phyloP scores from a whole-genome alignment of 2,888 invertebrate species.

The Drosophila koepferae region DNA sequence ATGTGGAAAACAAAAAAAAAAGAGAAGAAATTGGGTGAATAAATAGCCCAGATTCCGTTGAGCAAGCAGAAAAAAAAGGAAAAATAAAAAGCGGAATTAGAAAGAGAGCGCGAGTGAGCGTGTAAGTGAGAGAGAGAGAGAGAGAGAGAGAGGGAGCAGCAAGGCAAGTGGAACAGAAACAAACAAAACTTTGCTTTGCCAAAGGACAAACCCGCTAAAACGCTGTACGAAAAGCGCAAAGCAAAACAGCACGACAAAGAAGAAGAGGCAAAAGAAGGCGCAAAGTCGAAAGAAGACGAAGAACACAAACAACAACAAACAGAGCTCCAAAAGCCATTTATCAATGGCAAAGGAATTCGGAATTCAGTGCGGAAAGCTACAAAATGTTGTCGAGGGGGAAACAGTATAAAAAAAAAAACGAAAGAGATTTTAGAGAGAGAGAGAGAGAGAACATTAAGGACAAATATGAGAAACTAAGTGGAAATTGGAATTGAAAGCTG shows the following conservation, averaged over 20 bases:
- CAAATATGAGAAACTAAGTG: constrained; percentile 19
- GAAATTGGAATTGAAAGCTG: constrained; percentile 2
- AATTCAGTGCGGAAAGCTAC: constrained; percentile 64
- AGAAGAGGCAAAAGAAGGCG: constrained; percentile 33
- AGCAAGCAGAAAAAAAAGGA: constrained; percentile 64
- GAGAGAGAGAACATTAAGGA: neutral
- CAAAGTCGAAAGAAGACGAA: constrained; percentile 26
- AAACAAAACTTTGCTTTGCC: constrained; percentile 64
- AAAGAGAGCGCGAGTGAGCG: constrained; percentile 21
- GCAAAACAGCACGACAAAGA: constrained; percentile 42
- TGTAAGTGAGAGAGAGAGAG: constrained; percentile 3
- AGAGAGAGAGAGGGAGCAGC: constrained; percentile 35
- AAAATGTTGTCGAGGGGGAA: constrained; percentile 36
- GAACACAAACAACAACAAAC: constrained; percentile 58
- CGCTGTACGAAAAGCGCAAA: constrained; percentile 60
- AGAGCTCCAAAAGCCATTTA: constrained; percentile 69
- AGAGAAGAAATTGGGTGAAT: constrained; percentile 82
- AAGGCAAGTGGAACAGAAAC: constrained; percentile 57
- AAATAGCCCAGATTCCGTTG: constrained; percentile 82
- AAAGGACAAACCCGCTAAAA: constrained; percentile 68
- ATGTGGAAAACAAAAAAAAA: constrained; percentile 69
- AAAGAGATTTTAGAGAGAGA: constrained; percentile 2
- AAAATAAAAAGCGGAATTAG: constrained; percentile 28
- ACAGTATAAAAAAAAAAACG: neutral
- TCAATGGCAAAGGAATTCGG: constrained; percentile 73